Percentiles rank a stretch among this genome's conserved stretches.
phyloP scores from a whole-genome alignment of 2,888 invertebrate species.

The Caenorhabditis sp. region DNA sequence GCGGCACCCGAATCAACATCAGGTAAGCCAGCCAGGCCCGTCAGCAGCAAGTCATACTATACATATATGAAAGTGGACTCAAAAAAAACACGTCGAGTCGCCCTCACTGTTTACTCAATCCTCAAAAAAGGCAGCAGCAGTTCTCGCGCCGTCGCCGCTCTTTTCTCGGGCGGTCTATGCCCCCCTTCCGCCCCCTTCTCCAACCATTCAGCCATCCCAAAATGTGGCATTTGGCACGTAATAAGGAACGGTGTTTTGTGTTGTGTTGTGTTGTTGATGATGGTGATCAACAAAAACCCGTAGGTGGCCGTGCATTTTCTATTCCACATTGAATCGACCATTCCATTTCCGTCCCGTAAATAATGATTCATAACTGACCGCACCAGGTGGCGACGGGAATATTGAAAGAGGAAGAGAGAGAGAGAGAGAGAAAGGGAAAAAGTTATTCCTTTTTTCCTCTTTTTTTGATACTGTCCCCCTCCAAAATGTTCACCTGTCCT shows the following conservation, averaged over 20 bases:
- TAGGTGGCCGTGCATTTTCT: too few species aligned
- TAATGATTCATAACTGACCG: too few species aligned
- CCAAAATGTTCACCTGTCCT: not conserved
- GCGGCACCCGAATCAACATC: constrained; percentile 68
- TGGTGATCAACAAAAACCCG: too few species aligned
- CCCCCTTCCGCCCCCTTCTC: not conserved
- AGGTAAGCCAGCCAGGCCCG: constrained; percentile 30
- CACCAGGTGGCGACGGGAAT: too few species aligned
- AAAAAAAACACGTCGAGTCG: constrained; percentile 13
- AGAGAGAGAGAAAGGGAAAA: too few species aligned
- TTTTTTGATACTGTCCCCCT: too few species aligned
- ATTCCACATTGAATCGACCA: too few species aligned
- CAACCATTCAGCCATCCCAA: not conserved
- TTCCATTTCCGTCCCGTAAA: too few species aligned
- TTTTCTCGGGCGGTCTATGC: constrained; percentile 12
- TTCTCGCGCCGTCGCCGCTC: not conserved
- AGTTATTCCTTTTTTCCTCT: too few species aligned
- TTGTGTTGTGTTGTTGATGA: too few species aligned
- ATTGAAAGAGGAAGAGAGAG: too few species aligned
- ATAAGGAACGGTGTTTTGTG: constrained; percentile 22
- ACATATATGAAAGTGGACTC: too few species aligned
- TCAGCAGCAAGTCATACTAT: not conserved
- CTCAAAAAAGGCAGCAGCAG: constrained; percentile 42
- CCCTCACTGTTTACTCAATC: constrained; percentile 41
- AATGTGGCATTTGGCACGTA: constrained; percentile 35